A percentile compares a stretch with the other conserved stretches of the same genome.
Evolutionary conservation across 2,797 vertebrate genomes (phyloP).

Genomic region (Trichosurus vulpecula): DNA sequence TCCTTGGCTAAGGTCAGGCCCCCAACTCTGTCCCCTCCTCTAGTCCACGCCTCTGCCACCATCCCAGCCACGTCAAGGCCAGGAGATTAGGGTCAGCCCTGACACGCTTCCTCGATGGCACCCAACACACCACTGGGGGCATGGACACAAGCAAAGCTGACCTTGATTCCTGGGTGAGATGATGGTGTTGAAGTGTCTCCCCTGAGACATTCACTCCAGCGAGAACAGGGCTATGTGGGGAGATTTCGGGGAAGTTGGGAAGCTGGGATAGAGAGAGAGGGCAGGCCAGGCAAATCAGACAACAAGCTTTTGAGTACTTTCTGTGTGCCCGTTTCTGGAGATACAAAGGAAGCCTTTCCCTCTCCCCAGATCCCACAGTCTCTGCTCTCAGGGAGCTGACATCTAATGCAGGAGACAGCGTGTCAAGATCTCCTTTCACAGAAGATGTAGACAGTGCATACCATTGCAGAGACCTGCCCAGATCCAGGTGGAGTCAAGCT

Average conservation of each 20-base stretch:
- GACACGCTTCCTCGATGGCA: neutral
- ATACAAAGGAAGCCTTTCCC: neutral
- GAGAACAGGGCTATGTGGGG: neutral
- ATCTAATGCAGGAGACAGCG: neutral
- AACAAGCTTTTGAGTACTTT: neutral
- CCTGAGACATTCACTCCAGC: neutral
- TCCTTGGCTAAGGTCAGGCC: neutral
- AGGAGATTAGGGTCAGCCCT: neutral
- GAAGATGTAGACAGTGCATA: fast-evolving
- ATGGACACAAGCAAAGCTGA: neutral
- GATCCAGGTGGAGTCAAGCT: neutral
- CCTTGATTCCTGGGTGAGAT: neutral
- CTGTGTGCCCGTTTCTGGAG: neutral
- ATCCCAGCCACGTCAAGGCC: neutral
- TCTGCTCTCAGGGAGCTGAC: neutral
- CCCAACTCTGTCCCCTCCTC: no score
- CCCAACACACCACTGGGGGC: no score
- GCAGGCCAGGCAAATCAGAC: neutral
- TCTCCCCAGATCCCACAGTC: neutral
- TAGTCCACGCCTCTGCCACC: no score
- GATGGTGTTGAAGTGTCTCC: no score
- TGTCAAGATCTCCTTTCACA: fast-evolving
- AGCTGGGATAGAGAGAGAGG: neutral
- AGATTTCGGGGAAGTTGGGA: neutral
- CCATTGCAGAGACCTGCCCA: neutral